Base-by-base conservation (phyloP, 2,113 vertebrate species). In the Drymodes brunneopygia region DNA sequence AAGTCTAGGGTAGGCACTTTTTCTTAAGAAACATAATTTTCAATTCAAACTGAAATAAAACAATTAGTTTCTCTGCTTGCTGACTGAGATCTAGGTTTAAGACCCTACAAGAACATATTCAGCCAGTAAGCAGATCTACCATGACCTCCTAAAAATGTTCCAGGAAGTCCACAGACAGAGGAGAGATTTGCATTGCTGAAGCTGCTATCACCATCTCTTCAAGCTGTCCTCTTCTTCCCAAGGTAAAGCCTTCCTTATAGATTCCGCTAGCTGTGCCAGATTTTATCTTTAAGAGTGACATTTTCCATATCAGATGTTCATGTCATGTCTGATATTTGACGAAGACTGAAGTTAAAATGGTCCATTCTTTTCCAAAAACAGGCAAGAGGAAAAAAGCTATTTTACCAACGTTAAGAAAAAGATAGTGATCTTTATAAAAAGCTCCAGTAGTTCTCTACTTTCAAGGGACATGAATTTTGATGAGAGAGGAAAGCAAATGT, bases 391-490 rank as follows among this genome's bases (percentile, higher is more conserved):
- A 91, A 86, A n/a, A 88, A 88, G 38, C 35, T 77, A 33, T 90
- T 96, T 95, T 77, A 90, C 35, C 51, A 50, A 57, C 1, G 3
- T 69, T 57, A 70, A 64, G 31, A n/a, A 82, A 69, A 86, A 91
- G 72, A 65, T 7, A 28, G 53, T 77, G 67, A 90, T 62, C 79
- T 83, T 97, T 91, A 57, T 29, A 75, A 93, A 93, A 95, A 90
- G 33, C 64, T 91, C 42, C 60, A 12, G 15, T 31, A 73, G 47
- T 65, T 91, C 71, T 86, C 60, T 83, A 67, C 79, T 96, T 97
- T 97, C 79, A 92, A 94, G 71, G 66, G 54, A 93, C 79, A 86
- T 82, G 71, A 82, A 86, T 90, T 95, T 91, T 93, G 74, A 91
- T 70, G 50, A 94, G 21, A 80, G 17, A 33, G 44, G 42, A 69